Evolutionary conservation across 2,888 invertebrate genomes (phyloP).

Genomic region (Alentia gelatinosa): DNA sequence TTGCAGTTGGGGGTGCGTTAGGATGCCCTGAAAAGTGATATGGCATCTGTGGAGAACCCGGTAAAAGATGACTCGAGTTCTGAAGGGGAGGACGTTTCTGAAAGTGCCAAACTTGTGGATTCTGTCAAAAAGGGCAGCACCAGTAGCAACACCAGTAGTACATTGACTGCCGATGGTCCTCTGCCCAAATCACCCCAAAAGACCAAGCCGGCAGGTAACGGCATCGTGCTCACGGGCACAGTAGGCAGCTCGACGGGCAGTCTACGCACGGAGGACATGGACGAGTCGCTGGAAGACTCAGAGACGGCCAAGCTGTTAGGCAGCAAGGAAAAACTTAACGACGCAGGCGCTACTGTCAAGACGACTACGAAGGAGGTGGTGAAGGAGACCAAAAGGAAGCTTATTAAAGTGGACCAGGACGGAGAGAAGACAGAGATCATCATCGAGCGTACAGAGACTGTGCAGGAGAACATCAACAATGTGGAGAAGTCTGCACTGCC

Average conservation of each 20-base stretch:
- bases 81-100: neutral
- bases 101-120: neutral
- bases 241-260: neutral
- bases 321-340: neutral
- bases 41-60: conserved; percentile 25
- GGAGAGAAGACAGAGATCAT: conserved; percentile 15
- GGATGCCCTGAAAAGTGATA: conserved; percentile 13
- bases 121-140: neutral
- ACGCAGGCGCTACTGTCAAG: neutral
- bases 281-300: neutral
- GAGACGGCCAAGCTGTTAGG: conserved; percentile 32
- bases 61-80: conserved; percentile 31
- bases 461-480: neutral
- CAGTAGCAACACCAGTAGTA: neutral
- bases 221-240: neutral
- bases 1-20: neutral
- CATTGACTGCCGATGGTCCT: neutral
- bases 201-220: neutral
- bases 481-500: neutral
- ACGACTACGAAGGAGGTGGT: neutral
- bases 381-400: conserved; percentile 6
- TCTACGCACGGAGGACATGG: neutral
- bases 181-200: neutral
- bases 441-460: neutral
- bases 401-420: conserved; percentile 8